Percentiles rank a stretch among this genome's conserved stretches.
These are phyloP conservation scores for Chiloscyllium punctatum DNA, from an alignment of 2,797 vertebrate species.

Conservation along the genomic window DNA sequence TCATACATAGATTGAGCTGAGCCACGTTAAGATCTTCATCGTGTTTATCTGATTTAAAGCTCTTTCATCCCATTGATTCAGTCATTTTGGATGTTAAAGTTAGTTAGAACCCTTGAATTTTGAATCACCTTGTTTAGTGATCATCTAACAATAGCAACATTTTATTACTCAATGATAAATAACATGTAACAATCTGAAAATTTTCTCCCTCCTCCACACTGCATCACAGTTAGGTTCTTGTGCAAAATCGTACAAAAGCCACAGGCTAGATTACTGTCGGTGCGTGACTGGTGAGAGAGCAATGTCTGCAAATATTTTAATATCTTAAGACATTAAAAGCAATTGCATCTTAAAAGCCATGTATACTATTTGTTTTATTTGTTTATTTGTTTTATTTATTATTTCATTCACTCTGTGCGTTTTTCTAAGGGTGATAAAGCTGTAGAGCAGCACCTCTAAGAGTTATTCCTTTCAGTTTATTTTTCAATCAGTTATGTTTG, in stretches of 20 bases:
- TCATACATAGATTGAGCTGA: slow-evolving; percentile 59
- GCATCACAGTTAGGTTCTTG: neutral
- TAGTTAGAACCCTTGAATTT: neutral
- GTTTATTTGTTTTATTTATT: neutral
- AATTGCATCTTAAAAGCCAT: neutral
- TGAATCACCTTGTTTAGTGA: neutral
- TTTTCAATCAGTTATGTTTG: neutral
- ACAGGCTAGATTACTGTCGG: neutral
- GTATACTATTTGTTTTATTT: neutral
- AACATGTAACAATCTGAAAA: neutral
- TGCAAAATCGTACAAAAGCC: neutral
- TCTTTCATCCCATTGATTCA: neutral
- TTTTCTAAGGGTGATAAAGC: neutral
- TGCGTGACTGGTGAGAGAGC: neutral
- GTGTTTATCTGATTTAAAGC: neutral
- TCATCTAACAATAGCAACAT: neutral
- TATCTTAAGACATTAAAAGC: neutral
- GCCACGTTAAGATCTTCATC: neutral
- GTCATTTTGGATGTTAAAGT: neutral
- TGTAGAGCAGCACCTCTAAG: neutral
- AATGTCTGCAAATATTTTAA: neutral
- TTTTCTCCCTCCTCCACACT: too few species aligned
- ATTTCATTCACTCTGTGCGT: neutral
- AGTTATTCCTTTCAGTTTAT: neutral
- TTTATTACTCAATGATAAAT: neutral